Conservation (phyloP, 2,797 vertebrate species). For the Molossus alvarezi region DNA sequence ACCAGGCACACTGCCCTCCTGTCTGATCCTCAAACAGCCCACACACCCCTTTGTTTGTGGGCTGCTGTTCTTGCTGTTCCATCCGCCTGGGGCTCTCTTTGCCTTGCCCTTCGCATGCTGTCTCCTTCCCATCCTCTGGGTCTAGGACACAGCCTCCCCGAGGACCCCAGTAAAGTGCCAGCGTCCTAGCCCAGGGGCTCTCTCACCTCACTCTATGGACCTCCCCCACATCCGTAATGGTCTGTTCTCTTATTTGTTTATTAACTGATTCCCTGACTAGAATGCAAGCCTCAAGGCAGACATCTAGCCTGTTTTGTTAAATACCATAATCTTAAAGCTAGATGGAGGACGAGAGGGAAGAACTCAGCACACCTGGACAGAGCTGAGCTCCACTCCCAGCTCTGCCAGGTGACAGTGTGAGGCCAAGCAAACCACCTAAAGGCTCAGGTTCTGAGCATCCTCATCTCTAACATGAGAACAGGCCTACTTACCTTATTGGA, state of each 20-base stretch:
- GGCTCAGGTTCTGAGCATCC: not conserved
- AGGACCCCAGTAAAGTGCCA: not conserved
- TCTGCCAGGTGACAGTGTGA: not conserved
- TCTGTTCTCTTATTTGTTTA: not conserved
- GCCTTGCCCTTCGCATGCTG: not conserved
- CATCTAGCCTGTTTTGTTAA: not conserved
- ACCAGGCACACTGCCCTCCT: not conserved
- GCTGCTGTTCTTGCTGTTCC: not conserved
- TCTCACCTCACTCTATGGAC: not conserved
- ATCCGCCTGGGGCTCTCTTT: not conserved
- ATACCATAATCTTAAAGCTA: not conserved
- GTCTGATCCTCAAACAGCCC: not conserved
- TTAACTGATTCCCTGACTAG: not conserved
- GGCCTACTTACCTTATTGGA: not conserved
- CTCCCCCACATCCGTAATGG: not conserved
- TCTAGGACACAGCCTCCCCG: not conserved
- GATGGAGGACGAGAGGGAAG: not conserved
- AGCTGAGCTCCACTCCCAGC: not conserved
- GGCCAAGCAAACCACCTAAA: not conserved
- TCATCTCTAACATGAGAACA: not conserved
- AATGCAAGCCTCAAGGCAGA: not conserved
- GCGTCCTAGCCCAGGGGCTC: not conserved
- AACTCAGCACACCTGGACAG: not conserved
- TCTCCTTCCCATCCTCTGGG: not conserved
- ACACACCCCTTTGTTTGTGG: not conserved